Evolutionary conservation across 2,888 invertebrate genomes (phyloP), one percentile per base, ranked within the genome.

Genomic region (Parnassius orleans): DNA sequence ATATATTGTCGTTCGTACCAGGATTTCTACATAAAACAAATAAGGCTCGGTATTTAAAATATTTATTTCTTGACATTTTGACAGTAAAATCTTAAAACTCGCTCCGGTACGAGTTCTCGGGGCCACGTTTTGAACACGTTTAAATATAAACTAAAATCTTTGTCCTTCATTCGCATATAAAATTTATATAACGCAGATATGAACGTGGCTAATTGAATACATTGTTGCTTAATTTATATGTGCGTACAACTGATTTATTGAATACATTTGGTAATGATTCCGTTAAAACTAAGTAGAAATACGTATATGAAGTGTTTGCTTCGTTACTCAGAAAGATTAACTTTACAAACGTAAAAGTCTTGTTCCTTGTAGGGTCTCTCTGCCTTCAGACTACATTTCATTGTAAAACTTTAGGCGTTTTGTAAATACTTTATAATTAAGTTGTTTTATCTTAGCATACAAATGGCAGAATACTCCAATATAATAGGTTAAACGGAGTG

Each of bases 231-330:
- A 60, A 65, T 60, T 53, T 53, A 59, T 56, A 60, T 63, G 60
- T 89, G 90, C 90, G 88, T 77, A 79, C 75, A 72, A 77, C 74
- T 70, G 71, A 74, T 79, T 83, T 80, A 80, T 78, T 83, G 84
- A 81, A 80, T 85, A 86, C 82, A 83, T 82, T 81, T 82, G 80
- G 80, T 75, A 70, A 68, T 63, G 74, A 77, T 74, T 73, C 76
- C 76, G 76, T 77, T 76, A 72, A 79, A 78, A 77, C 81, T 81
- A 81, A 75, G 78, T 69, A 81, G 78, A 80, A 75, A 75, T 72
- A 80, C 75, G 75, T 72, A 73, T 73, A 66, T 67, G 69, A 71
- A 72, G 72, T 70, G 68, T 69, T 69, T 69, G 50, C 1, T 62
- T 44, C 53, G 50, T 54, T 70, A 71, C 64, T 71, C 68, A 66